Evolutionary conservation across 2,888 invertebrate species (phyloP), one percentile per base, ranked within the genome.

Genomic region (Tinea semifulvella): DNA sequence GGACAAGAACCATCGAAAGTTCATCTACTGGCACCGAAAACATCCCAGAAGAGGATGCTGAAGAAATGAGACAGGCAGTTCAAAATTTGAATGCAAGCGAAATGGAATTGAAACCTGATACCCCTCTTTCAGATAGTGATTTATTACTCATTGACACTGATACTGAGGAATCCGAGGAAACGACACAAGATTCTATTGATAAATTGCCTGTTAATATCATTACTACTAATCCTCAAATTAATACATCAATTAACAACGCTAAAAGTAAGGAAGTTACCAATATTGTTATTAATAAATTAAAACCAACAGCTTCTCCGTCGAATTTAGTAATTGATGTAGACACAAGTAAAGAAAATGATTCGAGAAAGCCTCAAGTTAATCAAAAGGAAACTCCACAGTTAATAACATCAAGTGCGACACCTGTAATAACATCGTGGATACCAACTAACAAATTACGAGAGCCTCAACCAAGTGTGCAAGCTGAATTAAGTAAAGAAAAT

Each of bases 131-230:
- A 36, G 93, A 92, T 58, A 88, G 88, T 58, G 92, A 92, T 57
- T 72, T 92, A 16, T 88, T 92, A 65, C 88, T 93, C 65, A 93
- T 94, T 47, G 93, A 93, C 62, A 92, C 92, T 0, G 93, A 93
- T 56, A 91, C 90, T 6, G 93, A 93, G 60, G 92, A 93, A 59
- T 76, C 79, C 22, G 86, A 87, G 42, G 89, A 89, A 59, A 63
- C 64, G 18, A 58, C 80, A 57, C 66, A 82, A 72, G 69, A 80
- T 56, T 55, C 67, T 17, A 60, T 64, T 46, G 75, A 76, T 49
- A 75, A 68, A 55, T 52, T 66, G 44, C 65, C 75, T 42, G 56
- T 68, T 2, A 59, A 75, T 36, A 36, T n/a, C 74, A 54, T 84
- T 61, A 66, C 69, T 45, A 60, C 71, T 42, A 65, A 71, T 6